Evolutionary conservation across 1,140 invertebrate species (phyloP), one percentile per base, ranked within the genome.

Genomic region (Ips nitidus): DNA sequence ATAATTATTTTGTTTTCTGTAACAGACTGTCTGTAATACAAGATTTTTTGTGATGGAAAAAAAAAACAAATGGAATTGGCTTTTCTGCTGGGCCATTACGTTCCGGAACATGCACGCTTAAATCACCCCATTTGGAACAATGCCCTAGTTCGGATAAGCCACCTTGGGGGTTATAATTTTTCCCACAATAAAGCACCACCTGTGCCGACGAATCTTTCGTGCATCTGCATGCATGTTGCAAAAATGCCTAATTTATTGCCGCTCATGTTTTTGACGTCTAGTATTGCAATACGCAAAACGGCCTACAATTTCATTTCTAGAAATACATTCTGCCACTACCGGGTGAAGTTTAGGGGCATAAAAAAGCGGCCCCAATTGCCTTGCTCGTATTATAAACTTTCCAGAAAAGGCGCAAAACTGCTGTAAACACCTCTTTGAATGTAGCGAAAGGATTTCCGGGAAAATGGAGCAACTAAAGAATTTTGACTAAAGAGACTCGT

Each of bases 151-250:
- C 52, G 52, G 40, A 64, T 64, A 64, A 66, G 63, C 63, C 63
- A 66, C 63, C 63, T 66, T 66, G 63, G 63, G 63, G 42, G 63
- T 56, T 57, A 57, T 66, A 66, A 57, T 66, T 66, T 66, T 66
- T 57, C 55, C 55, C 52, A 55, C 63, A 66, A 37, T 64, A 64
- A 57, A 66, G 36, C 63, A 64, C 41, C 63, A 66, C 52, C 63
- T 66, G 63, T 66, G 63, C 41, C 41, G 63, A 39, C 36, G 47
- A 52, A 43, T 40, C 50, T 41, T 53, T 64, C 62, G 62, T 64
- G 62, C 52, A 62, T 62, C 60, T 62, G 45, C 60, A 62, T 62
- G 60, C 52, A 45, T 62, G 37, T 57, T 22, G 38, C 55, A 57
- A 57, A 57, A 57, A 57, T 22, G 22, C 22, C 22, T 22, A 22